phyloP scores from a whole-genome alignment of 92 coral and sea anemone genomes.

The Umimayanthus chanpuru region DNA sequence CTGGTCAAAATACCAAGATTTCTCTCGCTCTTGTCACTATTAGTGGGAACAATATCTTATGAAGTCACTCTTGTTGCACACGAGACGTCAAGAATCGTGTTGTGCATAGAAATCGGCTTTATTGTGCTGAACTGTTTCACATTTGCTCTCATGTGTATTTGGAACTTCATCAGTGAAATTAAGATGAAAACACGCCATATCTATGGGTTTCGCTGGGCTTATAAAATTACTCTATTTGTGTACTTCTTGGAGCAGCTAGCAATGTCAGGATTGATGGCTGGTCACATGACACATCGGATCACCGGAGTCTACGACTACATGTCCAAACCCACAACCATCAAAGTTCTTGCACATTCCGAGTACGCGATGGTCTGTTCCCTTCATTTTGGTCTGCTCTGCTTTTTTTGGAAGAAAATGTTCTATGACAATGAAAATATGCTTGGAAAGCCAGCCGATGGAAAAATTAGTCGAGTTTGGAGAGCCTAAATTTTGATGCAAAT shows the following conservation, averaged over 20 bases:
- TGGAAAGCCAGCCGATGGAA: conserved; percentile 7
- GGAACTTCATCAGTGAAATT: conserved; percentile 5
- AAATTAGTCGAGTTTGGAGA: neutral
- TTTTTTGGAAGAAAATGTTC: conserved; percentile 16
- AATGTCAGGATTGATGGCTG: conserved; percentile 24
- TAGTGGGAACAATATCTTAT: conserved; percentile 3
- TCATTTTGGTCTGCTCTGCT: neutral
- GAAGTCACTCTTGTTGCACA: neutral
- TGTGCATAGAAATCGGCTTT: conserved; percentile 25
- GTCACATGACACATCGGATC: neutral
- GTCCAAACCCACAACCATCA: neutral
- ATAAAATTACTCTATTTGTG: conserved; percentile 2
- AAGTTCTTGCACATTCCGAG: conserved; percentile 8
- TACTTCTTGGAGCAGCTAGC: conserved; percentile 17
- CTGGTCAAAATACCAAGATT: conserved; percentile 5
- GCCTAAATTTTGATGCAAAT: neutral
- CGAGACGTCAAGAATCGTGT: neutral
- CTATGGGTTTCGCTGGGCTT: neutral
- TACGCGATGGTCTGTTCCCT: neutral
- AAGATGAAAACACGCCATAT: neutral
- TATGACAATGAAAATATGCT: conserved; percentile 9
- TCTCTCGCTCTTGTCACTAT: neutral
- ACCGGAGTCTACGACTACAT: conserved; percentile 3
- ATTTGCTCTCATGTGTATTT: conserved; percentile 1
- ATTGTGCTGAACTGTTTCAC: neutral